Conservation (phyloP, 2,113 vertebrate species). For the Chroicocephalus ridibundus region DNA sequence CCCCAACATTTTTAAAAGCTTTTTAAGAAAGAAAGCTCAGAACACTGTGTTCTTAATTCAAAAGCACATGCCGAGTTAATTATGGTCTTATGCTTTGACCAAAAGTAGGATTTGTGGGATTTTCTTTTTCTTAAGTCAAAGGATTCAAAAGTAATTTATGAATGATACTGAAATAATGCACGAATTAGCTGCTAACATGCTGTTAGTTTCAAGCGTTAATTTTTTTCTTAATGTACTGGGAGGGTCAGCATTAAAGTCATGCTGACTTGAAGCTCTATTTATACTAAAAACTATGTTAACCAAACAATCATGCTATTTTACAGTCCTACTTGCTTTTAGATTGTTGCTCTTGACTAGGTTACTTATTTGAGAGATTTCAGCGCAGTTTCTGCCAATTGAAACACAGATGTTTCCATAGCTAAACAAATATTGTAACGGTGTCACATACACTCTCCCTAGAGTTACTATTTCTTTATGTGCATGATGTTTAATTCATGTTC, state of each 20-base stretch:
- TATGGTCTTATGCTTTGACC: conserved; percentile 72
- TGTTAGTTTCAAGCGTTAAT: conserved; percentile 58
- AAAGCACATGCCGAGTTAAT: conserved; percentile 77
- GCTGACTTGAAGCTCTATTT: conserved; percentile 43
- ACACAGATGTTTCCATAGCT: background rate
- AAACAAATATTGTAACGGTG: background rate
- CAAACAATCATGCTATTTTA: conserved; percentile 47
- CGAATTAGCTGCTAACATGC: conserved; percentile 63
- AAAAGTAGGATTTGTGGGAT: conserved; percentile 71
- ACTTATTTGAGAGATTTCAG: conserved; percentile 19
- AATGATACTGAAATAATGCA: conserved; percentile 73
- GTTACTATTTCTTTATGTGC: background rate
- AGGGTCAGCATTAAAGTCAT: conserved; percentile 46
- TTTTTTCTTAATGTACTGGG: conserved; percentile 50
- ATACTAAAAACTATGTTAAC: conserved; percentile 50
- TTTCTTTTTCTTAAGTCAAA: conserved; percentile 71
- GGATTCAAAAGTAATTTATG: conserved; percentile 70
- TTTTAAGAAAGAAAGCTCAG: conserved; percentile 67
- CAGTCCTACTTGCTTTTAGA: conserved; percentile 32
- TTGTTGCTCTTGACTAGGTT: conserved; percentile 44
- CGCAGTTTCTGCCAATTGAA: conserved; percentile 14
- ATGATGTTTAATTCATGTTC: background rate
- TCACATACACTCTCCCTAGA: background rate
- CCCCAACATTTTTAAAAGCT: conserved; percentile 57
- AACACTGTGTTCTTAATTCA: conserved; percentile 77